phyloP scores from a whole-genome alignment of 1,140 invertebrate species.

The Panagrolaimus sp. region DNA sequence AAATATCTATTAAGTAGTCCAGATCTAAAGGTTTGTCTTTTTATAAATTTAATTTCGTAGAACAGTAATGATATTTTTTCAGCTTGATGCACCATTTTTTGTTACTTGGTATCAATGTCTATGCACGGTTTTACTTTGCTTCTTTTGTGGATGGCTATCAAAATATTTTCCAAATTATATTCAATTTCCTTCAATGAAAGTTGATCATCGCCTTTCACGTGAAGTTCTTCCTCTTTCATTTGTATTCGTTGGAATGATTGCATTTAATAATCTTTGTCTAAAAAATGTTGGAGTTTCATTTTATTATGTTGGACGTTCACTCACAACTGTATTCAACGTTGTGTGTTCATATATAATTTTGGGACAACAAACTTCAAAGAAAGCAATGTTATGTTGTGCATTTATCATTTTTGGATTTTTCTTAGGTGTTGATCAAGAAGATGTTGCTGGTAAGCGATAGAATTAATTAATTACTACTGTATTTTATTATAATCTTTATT shows the following conservation, averaged over 20 bases:
- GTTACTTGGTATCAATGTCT: conserved; percentile 96
- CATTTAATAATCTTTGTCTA: conserved; percentile 90
- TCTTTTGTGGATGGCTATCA: conserved; percentile 64
- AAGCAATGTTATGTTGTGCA: conserved; percentile 76
- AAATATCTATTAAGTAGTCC: conserved; percentile 64
- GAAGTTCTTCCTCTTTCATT: conserved; percentile 79
- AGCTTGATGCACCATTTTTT: conserved; percentile 88
- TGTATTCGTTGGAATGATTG: conserved; percentile 90
- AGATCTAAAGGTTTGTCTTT: conserved; percentile 65
- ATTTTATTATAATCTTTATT: conserved; percentile 54
- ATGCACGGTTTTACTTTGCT: conserved; percentile 76
- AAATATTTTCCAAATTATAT: conserved; percentile 63
- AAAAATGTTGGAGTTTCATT: conserved; percentile 88
- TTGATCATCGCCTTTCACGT: conserved; percentile 60
- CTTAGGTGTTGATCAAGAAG: conserved; percentile 87
- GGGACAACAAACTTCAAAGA: conserved; percentile 73
- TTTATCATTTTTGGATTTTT: conserved; percentile 70
- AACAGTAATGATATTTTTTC: conserved; percentile 33
- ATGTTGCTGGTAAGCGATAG: conserved; percentile 65
- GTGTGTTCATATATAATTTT: conserved; percentile 63
- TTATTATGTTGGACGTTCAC: conserved; percentile 90
- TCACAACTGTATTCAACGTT: conserved; percentile 98
- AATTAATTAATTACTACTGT: conserved; percentile 17
- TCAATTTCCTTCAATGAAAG: conserved; percentile 61
- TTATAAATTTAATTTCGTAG: background rate